Evolutionary conservation across 2,113 vertebrate genomes (phyloP).

Genomic region (Talpa occidentalis): DNA sequence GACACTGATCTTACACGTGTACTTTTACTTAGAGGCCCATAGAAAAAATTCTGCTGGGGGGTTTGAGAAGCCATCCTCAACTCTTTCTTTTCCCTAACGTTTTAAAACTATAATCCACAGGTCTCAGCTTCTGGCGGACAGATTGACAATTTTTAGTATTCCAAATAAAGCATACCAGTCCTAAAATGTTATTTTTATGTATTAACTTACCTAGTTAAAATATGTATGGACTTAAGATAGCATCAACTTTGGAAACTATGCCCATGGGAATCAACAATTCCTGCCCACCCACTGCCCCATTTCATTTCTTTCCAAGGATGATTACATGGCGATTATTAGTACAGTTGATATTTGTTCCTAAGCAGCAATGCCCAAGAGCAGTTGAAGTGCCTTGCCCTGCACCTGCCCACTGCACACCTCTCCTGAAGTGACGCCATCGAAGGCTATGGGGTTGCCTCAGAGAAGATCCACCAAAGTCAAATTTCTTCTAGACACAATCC

Average conservation of each 20-base stretch:
- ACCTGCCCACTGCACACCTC: not conserved
- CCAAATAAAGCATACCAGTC: not conserved
- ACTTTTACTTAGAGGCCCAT: not conserved
- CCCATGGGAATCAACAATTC: too few species aligned
- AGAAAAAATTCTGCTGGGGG: not conserved
- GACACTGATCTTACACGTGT: not conserved
- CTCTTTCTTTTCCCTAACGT: not conserved
- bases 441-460: not conserved
- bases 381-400: not conserved
- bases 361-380: not conserved
- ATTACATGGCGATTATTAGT: not conserved
- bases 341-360: not conserved
- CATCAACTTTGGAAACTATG: slow-evolving; percentile 25
- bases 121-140: not conserved
- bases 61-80: not conserved
- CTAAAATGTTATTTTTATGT: not conserved
- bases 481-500: slow-evolving; percentile 83
- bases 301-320: not conserved
- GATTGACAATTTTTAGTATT: not conserved
- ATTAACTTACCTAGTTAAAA: slow-evolving; percentile 38
- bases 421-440: not conserved
- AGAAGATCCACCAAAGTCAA: slow-evolving; percentile 74
- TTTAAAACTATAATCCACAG: not conserved
- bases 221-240: not conserved
- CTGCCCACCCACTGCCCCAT: not conserved